Evolutionary conservation across 2,113 vertebrate genomes (phyloP).

Genomic region (Leiothrix lutea): DNA sequence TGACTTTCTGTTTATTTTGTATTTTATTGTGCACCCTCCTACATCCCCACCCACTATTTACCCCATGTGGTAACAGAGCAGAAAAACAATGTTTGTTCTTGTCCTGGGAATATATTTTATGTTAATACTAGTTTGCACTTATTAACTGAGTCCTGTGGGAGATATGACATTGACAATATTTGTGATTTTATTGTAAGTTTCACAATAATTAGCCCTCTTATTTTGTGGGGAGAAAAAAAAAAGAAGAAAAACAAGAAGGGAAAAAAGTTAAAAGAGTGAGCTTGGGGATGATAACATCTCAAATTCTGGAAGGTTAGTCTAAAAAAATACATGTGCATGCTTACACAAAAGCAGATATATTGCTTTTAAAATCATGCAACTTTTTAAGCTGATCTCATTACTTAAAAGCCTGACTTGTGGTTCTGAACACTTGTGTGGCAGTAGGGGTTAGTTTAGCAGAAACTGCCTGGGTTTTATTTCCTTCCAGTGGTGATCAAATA

Average conservation of each 20-base stretch:
- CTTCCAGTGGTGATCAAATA: neutral
- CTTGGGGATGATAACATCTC: neutral
- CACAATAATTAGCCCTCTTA: neutral
- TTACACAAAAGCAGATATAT: neutral
- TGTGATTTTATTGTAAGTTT: neutral
- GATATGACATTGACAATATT: neutral
- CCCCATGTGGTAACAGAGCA: neutral
- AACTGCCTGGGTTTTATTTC: neutral
- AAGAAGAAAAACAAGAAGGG: neutral
- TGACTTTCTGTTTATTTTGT: constrained; percentile 26
- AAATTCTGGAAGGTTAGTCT: neutral
- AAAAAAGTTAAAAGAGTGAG: neutral
- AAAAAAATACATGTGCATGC: neutral
- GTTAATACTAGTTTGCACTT: neutral
- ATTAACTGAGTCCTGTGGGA: neutral
- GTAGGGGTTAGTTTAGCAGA: neutral
- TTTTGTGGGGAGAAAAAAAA: rapidly evolving
- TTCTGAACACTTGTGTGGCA: neutral
- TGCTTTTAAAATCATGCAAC: neutral
- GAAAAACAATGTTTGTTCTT: neutral
- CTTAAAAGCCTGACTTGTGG: neutral
- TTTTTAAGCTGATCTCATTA: neutral
- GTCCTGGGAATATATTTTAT: neutral
- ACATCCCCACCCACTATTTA: neutral
- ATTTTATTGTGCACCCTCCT: neutral